Conservation (phyloP, 37 sponge, comb jelly and placozoan species). For the Halisarca cf. caerulea region DNA sequence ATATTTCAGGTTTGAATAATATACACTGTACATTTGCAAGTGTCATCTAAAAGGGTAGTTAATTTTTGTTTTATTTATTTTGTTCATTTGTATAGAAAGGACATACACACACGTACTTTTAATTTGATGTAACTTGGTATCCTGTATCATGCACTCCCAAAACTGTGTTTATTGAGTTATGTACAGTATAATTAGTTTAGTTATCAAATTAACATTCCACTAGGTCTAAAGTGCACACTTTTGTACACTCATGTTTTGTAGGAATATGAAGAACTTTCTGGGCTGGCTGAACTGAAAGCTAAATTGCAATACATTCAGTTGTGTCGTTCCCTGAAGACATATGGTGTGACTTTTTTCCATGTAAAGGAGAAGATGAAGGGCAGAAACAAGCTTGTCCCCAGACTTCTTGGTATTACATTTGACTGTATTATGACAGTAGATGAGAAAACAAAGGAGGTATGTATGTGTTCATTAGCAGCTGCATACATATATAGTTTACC, state of each 20-base stretch:
- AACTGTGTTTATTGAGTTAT: not conserved
- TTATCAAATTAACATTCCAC: too few species aligned
- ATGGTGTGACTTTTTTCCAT: constrained; percentile 25
- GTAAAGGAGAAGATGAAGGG: constrained; percentile 37
- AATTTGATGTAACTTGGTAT: too few species aligned
- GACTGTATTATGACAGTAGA: constrained; percentile 20
- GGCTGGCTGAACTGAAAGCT: not conserved
- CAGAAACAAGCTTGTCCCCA: constrained; percentile 15
- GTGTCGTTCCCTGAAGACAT: constrained; percentile 35
- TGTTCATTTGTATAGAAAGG: too few species aligned
- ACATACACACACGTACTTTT: too few species aligned
- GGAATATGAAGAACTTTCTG: constrained; percentile 4
- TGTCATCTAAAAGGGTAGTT: too few species aligned
- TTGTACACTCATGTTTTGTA: not conserved
- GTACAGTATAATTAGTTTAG: too few species aligned
- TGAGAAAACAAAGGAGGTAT: constrained; percentile 33
- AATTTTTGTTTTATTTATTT: too few species aligned
- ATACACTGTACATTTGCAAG: not conserved
- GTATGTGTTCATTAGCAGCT: not conserved
- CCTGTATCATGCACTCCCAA: too few species aligned
- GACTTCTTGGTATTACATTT: constrained; percentile 16
- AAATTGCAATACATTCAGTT: constrained; percentile 11
- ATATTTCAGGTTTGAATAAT: not conserved
- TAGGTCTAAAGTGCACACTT: too few species aligned
- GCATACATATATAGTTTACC: too few species aligned